Conservation (phyloP, 2,888 invertebrate genomes). For the Mythimna lalbum region DNA sequence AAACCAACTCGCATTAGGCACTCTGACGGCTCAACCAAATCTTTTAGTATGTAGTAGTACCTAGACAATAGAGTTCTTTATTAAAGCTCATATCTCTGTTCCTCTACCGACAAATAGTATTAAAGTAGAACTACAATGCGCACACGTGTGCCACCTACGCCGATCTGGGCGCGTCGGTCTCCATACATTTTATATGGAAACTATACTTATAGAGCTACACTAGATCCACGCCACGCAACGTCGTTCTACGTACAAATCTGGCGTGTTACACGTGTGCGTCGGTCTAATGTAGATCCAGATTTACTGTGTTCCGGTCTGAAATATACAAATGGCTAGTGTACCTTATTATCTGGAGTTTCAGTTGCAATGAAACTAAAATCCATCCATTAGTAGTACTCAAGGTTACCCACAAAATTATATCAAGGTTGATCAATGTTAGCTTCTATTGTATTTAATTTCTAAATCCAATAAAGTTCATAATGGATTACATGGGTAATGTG, state of each 20-base stretch:
- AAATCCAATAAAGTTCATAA: slow-evolving; percentile 5
- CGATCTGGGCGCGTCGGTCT: too few species aligned
- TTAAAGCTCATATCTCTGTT: not conserved
- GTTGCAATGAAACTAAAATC: not conserved
- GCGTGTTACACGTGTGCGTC: too few species aligned
- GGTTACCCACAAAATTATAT: not conserved
- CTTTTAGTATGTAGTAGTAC: not conserved
- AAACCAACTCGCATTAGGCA: too few species aligned
- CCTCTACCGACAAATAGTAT: not conserved
- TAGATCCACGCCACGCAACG: too few species aligned
- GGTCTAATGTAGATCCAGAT: too few species aligned
- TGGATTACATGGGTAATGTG: not conserved
- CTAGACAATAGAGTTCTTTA: not conserved
- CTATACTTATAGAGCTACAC: too few species aligned
- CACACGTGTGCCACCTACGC: too few species aligned
- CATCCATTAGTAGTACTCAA: not conserved
- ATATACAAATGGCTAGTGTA: not conserved
- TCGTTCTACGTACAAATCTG: too few species aligned
- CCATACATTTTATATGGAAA: too few species aligned
- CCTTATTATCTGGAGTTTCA: not conserved
- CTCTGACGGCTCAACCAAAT: not conserved
- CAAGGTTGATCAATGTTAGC: not conserved
- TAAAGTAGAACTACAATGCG: too few species aligned
- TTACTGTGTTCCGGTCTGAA: not conserved
- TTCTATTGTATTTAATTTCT: not conserved